Evolutionary conservation across 2,113 vertebrate genomes (phyloP).

Genomic region (Varanus komodoensis): DNA sequence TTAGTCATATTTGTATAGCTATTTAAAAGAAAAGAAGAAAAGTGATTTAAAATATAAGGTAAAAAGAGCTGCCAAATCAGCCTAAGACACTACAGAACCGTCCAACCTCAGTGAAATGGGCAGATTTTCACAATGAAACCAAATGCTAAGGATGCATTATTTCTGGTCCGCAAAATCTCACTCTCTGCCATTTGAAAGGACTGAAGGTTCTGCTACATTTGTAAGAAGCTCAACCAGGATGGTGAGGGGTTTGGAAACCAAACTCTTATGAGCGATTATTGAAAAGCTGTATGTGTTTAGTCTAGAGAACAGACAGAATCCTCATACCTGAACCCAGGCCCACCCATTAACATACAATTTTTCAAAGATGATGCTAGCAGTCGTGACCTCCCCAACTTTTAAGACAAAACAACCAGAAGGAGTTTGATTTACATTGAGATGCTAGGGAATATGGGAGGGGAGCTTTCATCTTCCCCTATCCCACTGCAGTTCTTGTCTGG

Average conservation of each 20-base stretch:
- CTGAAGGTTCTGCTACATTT: neutral
- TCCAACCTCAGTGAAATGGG: too few relatives aligned
- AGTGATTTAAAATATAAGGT: neutral
- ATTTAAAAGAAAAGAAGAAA: neutral
- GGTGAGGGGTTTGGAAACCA: neutral
- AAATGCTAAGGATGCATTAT: neutral
- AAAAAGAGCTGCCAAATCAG: neutral
- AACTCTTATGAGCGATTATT: too few relatives aligned
- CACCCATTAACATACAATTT: neutral
- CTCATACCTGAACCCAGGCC: too few relatives aligned
- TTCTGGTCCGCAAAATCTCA: neutral
- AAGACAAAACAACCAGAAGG: too few relatives aligned
- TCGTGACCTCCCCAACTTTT: too few relatives aligned
- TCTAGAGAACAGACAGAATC: too few relatives aligned
- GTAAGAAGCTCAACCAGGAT: neutral
- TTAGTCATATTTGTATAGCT: neutral
- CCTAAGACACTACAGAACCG: neutral
- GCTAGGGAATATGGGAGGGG: too few relatives aligned
- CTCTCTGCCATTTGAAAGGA: neutral
- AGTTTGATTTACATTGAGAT: too few relatives aligned
- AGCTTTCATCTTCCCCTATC: too few relatives aligned
- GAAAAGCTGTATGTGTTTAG: too few relatives aligned
- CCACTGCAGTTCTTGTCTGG: too few relatives aligned
- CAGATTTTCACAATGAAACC: neutral
- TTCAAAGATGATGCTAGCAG: too few relatives aligned